Conservation (phyloP, 2,113 vertebrate species). For the Vulpes ferrilata region DNA sequence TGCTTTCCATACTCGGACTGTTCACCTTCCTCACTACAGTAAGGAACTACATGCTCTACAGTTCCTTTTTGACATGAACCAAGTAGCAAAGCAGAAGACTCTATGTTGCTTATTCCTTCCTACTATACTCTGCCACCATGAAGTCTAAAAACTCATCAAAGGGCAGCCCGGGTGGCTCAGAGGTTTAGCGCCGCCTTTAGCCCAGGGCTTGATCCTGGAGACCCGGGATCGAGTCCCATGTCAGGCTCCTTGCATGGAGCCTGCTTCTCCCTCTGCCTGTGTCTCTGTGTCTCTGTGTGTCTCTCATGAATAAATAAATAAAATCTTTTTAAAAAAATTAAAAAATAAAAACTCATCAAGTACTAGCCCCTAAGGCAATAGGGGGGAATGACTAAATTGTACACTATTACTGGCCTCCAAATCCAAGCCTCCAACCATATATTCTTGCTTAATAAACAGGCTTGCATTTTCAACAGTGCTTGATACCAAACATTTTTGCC, state of each 20-base stretch:
- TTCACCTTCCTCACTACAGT: background rate
- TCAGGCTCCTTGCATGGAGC: no score
- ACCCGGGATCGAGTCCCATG: no score
- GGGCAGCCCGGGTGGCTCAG: no score
- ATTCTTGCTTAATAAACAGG: background rate
- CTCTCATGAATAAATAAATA: no score
- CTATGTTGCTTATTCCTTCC: background rate
- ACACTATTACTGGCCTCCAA: background rate
- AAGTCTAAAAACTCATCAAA: slow-evolving; percentile 25
- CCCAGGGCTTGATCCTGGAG: no score
- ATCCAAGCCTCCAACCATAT: background rate
- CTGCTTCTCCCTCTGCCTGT: no score
- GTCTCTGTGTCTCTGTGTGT: no score
- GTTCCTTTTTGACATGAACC: background rate
- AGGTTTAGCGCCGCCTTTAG: no score
- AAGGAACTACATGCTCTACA: background rate
- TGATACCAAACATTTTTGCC: background rate
- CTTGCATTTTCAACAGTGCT: background rate
- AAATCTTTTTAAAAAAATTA: no score
- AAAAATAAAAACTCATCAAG: slow-evolving; percentile 7
- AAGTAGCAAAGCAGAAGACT: background rate
- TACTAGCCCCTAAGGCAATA: background rate
- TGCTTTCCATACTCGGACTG: background rate
- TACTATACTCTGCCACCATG: background rate
- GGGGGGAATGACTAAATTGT: background rate